Base-by-base conservation (phyloP, 2,888 invertebrate genomes). In the Chironomus tentans region DNA sequence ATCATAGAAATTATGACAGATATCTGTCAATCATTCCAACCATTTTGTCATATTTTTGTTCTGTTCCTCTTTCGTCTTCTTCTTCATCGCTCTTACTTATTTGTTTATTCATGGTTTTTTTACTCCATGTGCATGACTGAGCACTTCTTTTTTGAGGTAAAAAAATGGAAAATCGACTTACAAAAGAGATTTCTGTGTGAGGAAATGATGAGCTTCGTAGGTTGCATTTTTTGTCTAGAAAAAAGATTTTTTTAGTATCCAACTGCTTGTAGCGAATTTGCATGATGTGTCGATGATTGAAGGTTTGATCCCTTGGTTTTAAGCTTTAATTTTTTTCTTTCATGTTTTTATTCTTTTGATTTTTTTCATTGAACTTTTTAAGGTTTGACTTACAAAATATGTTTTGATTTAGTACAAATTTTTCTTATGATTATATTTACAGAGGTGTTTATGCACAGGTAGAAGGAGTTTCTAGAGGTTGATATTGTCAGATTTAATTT, bases 1-100 rank as follows among this genome's bases (percentile, higher is more conserved):
- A 56, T 71, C 71, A 71, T 71, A 71, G 21, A 12, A 18, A 7
- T 71, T 71, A 71, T 71, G 71, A 71, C 15, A 71, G 56, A 50
- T 24, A 71, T 56, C 71, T 71, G 56, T 71, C 71, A 71, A 71
- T 71, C 71, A 71, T 71, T 56, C 22, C 50, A 24, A 70, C 71
- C 71, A 71, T 71, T 71, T 71, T 71, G 56, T 71, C 21, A n/a
- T 28, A 70, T 47, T 48, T 15, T 68, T 18, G 10, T 18, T 48
- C 21, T 47, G 47, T 56, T 50, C 50, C n/a, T 50, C 15, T 56
- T 56, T 56, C 50, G n/a, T 50, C 18, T 56, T 56, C 56, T 56
- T 56, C 56, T 56, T 15, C 56, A 6, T 56, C 18, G 13, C 47
- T 24, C n/a, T 48, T 38, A 48, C 38, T 38, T 70, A 47, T 56